A percentile compares a stretch with the other conserved stretches of the same genome.
phyloP scores from a whole-genome alignment of 2,797 vertebrate genomes.

The Phalloptychus januarius region DNA sequence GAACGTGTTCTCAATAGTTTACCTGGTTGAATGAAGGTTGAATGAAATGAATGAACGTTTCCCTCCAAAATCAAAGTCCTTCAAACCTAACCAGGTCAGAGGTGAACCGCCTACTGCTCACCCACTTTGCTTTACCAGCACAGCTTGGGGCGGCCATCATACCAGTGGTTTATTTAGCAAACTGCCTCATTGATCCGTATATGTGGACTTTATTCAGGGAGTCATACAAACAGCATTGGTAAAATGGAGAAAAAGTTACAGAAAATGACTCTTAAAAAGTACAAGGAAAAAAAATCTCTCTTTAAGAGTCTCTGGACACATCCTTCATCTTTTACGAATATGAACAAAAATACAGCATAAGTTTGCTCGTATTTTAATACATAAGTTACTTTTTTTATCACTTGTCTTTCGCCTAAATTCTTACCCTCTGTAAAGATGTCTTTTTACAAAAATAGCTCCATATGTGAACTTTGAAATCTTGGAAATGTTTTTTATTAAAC shows the following conservation, averaged over 20 bases:
- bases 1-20: too few species aligned
- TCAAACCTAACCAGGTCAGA: neutral
- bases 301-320: neutral
- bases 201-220: slow-evolving; percentile 66
- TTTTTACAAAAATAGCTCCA: slow-evolving; percentile 50
- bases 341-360: slow-evolving; percentile 21
- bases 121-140: neutral
- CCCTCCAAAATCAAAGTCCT: neutral
- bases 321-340: neutral
- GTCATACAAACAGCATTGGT: slow-evolving; percentile 61
- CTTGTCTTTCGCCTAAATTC: slow-evolving; percentile 2
- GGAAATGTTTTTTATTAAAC: neutral
- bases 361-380: slow-evolving; percentile 26
- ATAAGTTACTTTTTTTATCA: slow-evolving; percentile 14
- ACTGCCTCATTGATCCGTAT: slow-evolving; percentile 69
- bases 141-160: neutral
- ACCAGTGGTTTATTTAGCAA: slow-evolving; percentile 62
- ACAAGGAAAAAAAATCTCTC: slow-evolving; percentile 18
- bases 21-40: too few species aligned
- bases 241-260: slow-evolving; percentile 54
- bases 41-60: too few species aligned
- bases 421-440: slow-evolving; percentile 8
- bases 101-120: neutral
- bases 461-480: slow-evolving; percentile 9
- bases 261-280: slow-evolving; percentile 43